Evolutionary conservation across 2,888 invertebrate species (phyloP).

Genomic region (Rhagonycha lutea): DNA sequence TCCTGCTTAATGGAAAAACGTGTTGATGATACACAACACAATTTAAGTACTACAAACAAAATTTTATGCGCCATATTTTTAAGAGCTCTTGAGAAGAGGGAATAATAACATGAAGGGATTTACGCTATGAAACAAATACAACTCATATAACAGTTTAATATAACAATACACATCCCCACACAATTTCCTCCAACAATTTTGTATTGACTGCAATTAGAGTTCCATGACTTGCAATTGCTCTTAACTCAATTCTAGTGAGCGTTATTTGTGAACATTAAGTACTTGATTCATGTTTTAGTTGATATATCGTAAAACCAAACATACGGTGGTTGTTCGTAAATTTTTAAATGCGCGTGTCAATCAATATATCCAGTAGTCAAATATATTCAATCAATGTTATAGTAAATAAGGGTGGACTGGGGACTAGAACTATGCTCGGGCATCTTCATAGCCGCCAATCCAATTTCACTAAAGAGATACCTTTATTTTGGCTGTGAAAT

Average conservation of each 20-base stretch:
- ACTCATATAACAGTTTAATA: conserved; percentile 38
- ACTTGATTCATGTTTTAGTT: conserved; percentile 36
- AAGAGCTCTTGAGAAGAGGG: conserved; percentile 38
- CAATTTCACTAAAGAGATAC: too few species aligned
- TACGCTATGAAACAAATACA: conserved; percentile 40
- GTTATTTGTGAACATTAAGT: conserved; percentile 47
- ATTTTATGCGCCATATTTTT: conserved; percentile 42
- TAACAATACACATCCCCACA: conserved; percentile 29
- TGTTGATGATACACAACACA: conserved; percentile 14
- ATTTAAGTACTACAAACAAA: conserved; percentile 14
- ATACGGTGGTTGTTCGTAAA: conserved; percentile 5
- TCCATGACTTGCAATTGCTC: conserved; percentile 51
- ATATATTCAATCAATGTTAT: too few species aligned
- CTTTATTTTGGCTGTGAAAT: too few species aligned
- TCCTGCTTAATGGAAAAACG: neutral
- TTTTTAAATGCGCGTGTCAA: neutral
- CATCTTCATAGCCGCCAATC: too few species aligned
- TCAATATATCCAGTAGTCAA: too few species aligned
- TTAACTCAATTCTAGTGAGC: conserved; percentile 48
- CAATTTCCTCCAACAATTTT: conserved; percentile 37
- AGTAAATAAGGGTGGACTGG: too few species aligned
- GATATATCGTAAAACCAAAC: neutral
- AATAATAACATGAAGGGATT: conserved; percentile 25
- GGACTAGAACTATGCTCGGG: too few species aligned
- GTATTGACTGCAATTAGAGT: conserved; percentile 47